Evolutionary conservation across 2,113 vertebrate species (phyloP).

Genomic region (Rhinogobius similis): DNA sequence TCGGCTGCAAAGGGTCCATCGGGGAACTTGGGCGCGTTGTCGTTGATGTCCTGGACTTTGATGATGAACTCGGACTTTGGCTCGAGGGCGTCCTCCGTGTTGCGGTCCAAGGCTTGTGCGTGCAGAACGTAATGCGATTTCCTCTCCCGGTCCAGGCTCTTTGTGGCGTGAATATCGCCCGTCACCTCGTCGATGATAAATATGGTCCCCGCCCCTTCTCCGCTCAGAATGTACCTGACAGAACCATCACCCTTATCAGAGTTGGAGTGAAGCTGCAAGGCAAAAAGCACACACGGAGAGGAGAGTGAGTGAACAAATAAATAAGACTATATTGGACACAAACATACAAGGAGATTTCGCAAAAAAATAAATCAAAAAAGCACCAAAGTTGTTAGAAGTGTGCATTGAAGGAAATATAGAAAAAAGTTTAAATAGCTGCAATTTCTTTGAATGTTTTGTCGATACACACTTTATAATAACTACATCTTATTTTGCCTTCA

Average conservation of each 20-base stretch:
- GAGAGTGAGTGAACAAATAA: slow-evolving; percentile 13
- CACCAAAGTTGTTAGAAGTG: not conserved
- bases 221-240: slow-evolving; percentile 94
- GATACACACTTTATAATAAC: too few relatives aligned
- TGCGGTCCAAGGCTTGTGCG: slow-evolving; percentile 91
- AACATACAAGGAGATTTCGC: too few relatives aligned
- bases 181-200: slow-evolving; percentile 96
- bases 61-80: slow-evolving; percentile 98
- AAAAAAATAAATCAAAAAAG: too few relatives aligned
- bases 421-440: too few relatives aligned
- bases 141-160: slow-evolving; percentile 94
- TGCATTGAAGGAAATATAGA: too few relatives aligned
- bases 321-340: not conserved
- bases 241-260: slow-evolving; percentile 98
- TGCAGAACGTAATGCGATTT: slow-evolving; percentile 96
- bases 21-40: slow-evolving; percentile 95
- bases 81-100: slow-evolving; percentile 92
- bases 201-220: slow-evolving; percentile 94
- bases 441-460: too few relatives aligned
- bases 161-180: slow-evolving; percentile 94
- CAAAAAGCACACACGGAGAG: not conserved
- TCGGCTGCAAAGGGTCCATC: slow-evolving; percentile 90
- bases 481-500: too few relatives aligned
- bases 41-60: slow-evolving; percentile 98
- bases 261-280: slow-evolving; percentile 93